Evolutionary conservation across 2,797 vertebrate species (phyloP), one percentile per base, ranked within the genome.

Genomic region (Salmo trutta): DNA sequence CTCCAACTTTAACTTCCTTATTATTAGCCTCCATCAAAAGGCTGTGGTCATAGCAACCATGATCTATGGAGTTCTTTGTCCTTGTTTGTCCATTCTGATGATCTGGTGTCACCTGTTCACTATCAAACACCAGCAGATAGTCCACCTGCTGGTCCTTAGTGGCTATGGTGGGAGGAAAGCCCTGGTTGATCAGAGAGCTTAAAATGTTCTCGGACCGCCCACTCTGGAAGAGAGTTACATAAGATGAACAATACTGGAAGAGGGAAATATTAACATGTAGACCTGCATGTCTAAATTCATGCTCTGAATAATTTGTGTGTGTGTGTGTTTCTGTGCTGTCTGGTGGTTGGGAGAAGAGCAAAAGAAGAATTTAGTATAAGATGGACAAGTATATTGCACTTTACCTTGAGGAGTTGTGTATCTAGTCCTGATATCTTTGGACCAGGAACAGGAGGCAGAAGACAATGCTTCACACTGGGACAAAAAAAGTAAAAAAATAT

Each of bases 371-470:
- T 47, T 47, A 47, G 41, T 47, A 47, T 47, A 47, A 47, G 2
- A 14, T 47, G 12, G 10, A 47, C 10, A 47, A 47, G 41, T 47
- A 47, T 12, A 47, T 47, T 47, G 41, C 10, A 47, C 41, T 47
- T 93, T 91, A 98, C 97, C 96, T 97, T 95, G 29, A 97, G 89
- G 27, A 95, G 92, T 24, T 94, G 93, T 76, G 89, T 86, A 83
- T 98, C 96, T 79, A 99, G 91, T 84, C 96, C 97, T 92, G 90
- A 95, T 89, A 99, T 99, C 93, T 96, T 98, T 1, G 97, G 97
- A 88, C 95, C 94, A 0, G 97, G 97, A 89, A 99, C 93, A 27
- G 96, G 96, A 1, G 97, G 97, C 33, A 98, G 91, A 81, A 99
- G 90, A 85, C 88, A 93, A 69, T 88, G 88, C 85, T 94, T 88